Conservation (phyloP, 2,888 invertebrate species). For the Augochlorella aurata region DNA sequence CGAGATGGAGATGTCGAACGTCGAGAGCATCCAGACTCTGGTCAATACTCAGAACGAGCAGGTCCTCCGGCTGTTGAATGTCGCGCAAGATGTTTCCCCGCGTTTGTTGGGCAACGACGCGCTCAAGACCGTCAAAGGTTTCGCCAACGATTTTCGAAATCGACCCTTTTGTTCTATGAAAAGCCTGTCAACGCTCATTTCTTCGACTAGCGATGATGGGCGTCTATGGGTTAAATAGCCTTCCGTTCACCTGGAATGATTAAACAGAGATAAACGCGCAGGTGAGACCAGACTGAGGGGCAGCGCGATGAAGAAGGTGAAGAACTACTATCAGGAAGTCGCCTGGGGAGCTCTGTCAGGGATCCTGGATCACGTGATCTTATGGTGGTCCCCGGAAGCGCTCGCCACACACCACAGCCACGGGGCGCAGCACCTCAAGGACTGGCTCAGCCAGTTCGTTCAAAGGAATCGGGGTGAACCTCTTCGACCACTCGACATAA, state of each 20-base stretch:
- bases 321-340: slow-evolving; percentile 88
- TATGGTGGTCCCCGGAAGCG: slow-evolving; percentile 92
- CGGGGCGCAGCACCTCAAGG: slow-evolving; percentile 75
- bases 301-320: slow-evolving; percentile 85
- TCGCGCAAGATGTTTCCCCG: slow-evolving; percentile 85
- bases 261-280: slow-evolving; percentile 69
- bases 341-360: slow-evolving; percentile 92
- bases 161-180: background rate
- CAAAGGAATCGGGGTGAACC: slow-evolving; percentile 69
- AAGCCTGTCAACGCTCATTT: background rate
- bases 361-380: slow-evolving; percentile 90
- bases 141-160: background rate
- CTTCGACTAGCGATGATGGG: too few species aligned
- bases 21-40: slow-evolving; percentile 86
- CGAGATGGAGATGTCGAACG: slow-evolving; percentile 82
- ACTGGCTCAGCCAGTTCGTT: slow-evolving; percentile 77
- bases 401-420: slow-evolving; percentile 85
- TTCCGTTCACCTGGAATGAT: background rate
- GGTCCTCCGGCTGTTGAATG: slow-evolving; percentile 85
- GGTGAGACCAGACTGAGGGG: slow-evolving; percentile 85
- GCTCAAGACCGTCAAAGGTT: slow-evolving; percentile 84
- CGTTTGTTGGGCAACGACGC: slow-evolving; percentile 85
- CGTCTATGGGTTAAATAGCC: too few species aligned
- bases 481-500: too few species aligned
- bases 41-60: slow-evolving; percentile 87